These are phyloP conservation scores for Anhinga rufa DNA, from an alignment of 2,113 vertebrate genomes.

Conservation along the genomic window DNA sequence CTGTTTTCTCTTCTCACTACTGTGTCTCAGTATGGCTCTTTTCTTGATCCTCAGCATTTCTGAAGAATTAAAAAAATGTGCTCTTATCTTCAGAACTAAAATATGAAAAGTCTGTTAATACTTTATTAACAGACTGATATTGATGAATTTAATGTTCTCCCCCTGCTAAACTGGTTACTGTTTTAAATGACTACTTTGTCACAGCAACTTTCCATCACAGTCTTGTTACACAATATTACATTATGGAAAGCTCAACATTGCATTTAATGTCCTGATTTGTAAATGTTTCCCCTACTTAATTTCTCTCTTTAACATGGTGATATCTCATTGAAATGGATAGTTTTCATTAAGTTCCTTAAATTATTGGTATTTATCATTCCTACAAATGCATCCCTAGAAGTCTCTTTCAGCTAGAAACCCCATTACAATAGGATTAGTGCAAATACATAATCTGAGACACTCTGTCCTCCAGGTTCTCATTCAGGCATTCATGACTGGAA, in stretches of 20 bases:
- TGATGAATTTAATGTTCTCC: neutral
- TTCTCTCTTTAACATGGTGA: neutral
- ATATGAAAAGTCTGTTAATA: neutral
- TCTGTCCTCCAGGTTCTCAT: neutral
- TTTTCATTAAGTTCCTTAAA: slow-evolving; percentile 24
- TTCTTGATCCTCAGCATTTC: neutral
- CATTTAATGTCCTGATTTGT: neutral
- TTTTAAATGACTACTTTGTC: neutral
- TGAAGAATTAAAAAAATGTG: neutral
- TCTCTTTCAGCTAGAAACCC: neutral
- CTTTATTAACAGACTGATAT: neutral
- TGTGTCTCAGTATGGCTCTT: neutral
- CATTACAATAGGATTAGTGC: neutral
- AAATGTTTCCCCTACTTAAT: neutral
- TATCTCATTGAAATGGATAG: slow-evolving; percentile 25
- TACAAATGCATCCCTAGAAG: neutral
- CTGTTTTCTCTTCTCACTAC: neutral
- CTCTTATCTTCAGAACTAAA: neutral
- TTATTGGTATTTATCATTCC: slow-evolving; percentile 26
- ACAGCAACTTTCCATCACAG: neutral
- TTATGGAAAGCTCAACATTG: neutral
- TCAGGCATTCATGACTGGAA: neutral
- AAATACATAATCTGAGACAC: neutral
- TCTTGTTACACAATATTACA: neutral
- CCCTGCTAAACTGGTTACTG: neutral